Base-by-base conservation (phyloP, 2,797 vertebrate genomes). In the Typhlichthys subterraneus region DNA sequence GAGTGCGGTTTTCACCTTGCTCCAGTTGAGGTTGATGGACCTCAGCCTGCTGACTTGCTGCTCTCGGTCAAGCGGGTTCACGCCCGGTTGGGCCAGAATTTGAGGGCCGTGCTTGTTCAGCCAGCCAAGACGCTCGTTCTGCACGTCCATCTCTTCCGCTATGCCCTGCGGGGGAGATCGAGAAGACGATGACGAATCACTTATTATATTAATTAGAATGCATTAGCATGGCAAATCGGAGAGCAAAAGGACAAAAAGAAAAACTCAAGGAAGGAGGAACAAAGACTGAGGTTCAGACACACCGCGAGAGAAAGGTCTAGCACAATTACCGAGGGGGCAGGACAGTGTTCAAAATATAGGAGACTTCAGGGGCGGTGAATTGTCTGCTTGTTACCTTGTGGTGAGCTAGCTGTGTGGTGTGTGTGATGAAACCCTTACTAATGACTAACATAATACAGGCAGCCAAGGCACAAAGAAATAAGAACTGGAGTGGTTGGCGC, bases 81-180 rank as follows among this genome's bases (percentile, higher is more conserved):
- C 58, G 4, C 65, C 92, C 65, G 92, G 89, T 85, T 85, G 92
- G 73, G 94, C 85, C 74, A 98, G 85, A 58, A 96, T 85, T 61
- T 94, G 94, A 59, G 94, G 77, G 56, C 93, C 94, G 1, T 90
- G 89, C 81, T 92, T 93, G 79, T 97, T 99, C 59, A 99, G 76
- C 96, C 95, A 97, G 23, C 91, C 91, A 9, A 98, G 89, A 15
- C 88, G 94, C 55, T 94, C 93, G 29, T 91, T 93, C 71, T 96
- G 92, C 2, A 70, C 12, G 7, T 96, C 94, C 91, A 96, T 92
- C 60, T 98, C 93, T 59, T 92, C 87, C 1, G 80, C 89, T 42
- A 97, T 75, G 2, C 89, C 88, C 97, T 99, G 76, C 57, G 78
- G 72, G 3, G 13, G 47, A 61, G 59, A 45, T 29, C n/a, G 15